A percentile compares a stretch with the other conserved stretches of the same genome.
Conservation (phyloP, 2,888 invertebrate genomes). For the Deilephila porcellus region DNA sequence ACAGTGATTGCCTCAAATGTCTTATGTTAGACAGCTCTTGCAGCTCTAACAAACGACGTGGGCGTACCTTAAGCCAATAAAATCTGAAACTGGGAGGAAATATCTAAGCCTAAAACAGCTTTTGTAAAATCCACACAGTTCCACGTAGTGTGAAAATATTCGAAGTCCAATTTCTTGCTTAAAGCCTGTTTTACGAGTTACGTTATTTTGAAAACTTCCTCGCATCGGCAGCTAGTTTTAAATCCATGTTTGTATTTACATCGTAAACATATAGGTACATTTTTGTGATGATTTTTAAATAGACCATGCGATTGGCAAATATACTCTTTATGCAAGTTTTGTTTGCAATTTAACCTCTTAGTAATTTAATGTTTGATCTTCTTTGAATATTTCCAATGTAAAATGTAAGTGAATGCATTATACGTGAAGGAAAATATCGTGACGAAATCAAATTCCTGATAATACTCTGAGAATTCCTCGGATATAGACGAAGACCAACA, state of each 20-base stretch:
- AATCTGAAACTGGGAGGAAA: neutral
- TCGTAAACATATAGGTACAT: neutral
- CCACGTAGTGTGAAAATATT: neutral
- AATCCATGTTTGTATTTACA: slow-evolving; percentile 7
- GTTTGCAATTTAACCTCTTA: neutral
- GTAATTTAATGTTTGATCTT: neutral
- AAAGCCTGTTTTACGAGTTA: slow-evolving; percentile 14
- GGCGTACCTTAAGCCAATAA: neutral
- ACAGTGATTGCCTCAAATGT: neutral
- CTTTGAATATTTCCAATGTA: neutral
- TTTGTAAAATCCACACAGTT: neutral
- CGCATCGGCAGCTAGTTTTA: neutral
- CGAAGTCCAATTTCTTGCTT: neutral
- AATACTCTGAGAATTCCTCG: no score
- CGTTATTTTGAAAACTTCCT: neutral
- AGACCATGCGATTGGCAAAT: neutral
- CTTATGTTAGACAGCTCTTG: neutral
- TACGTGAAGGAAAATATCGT: no score
- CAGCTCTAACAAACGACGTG: neutral
- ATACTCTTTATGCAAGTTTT: neutral
- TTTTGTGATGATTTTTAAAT: neutral
- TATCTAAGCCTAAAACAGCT: neutral
- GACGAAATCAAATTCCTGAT: no score
- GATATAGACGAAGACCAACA: no score
- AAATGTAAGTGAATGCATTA: no score